Base-by-base conservation (phyloP, 2,797 vertebrate species). In the Tauraco hartlaubi region DNA sequence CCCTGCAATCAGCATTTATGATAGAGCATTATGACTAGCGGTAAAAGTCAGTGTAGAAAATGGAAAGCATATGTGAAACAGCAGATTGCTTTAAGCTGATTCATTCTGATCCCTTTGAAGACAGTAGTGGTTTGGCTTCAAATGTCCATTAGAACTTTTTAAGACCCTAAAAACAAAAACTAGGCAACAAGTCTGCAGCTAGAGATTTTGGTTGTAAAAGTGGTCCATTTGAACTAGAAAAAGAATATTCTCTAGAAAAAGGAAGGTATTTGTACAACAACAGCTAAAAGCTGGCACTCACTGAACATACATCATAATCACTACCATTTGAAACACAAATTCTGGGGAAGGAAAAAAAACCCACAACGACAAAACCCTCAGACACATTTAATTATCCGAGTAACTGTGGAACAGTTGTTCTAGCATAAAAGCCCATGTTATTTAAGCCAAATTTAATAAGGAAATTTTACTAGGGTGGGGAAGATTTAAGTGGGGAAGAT, bases 111-210 rank as follows among this genome's bases (percentile, higher is more conserved):
- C 28, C 21, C 6, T 1, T 17, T 90, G 43, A 88, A 94, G 43
- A 55, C 25, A 80, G n/a, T 11, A 66, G 21, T 43, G 72, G 26
- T 55, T 94, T 88, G 72, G 22, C 19, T 64, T 78, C 54, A 86
- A 43, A 92, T 15, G 51, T 88, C 16, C 85, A 52, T 55, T 35
- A 55, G 17, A 82, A 73, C 22, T 79, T 62, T 89, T 69, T 71
- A 85, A 83, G 74, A 69, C 20, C 12, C 59, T 83, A 56, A 85
- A 87, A 80, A 71, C 28, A 7, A 94, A 95, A 90, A 68, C 14
- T 63, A 56, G 39, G 54, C 78, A 93, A 81, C 28, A 52, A 48
- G 18, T 72, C 25, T 22, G 21, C 8, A 85, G 15, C 5, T 35
- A 87, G 20, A 0, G 1, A 41, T 48, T 6, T 25, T 71, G 46